phyloP scores from a whole-genome alignment of 30 jellyfish, hydroid and myxozoan genomes.

The Aurelia aurita complex sp. Pacific region DNA sequence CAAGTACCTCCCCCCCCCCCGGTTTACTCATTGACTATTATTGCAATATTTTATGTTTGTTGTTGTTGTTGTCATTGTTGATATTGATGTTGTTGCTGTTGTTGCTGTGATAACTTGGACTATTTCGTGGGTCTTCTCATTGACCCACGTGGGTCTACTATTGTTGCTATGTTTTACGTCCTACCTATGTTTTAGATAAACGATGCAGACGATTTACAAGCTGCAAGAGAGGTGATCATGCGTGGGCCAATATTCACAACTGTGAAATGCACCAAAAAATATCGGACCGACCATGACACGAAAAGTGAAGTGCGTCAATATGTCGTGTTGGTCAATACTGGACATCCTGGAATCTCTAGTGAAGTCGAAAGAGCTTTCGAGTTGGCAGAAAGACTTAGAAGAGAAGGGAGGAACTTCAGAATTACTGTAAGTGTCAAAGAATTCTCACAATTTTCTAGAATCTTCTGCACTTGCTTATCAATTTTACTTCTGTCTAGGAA shows the following conservation, averaged over 20 bases:
- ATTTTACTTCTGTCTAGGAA: too few relatives aligned
- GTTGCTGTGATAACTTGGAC: too few relatives aligned
- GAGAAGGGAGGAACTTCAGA: constrained; percentile 75
- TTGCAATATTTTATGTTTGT: too few relatives aligned
- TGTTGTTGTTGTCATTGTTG: too few relatives aligned
- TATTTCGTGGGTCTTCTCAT: too few relatives aligned
- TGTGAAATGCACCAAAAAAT: constrained; percentile 64
- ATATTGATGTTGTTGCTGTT: too few relatives aligned
- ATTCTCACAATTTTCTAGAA: too few relatives aligned
- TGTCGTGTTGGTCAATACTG: constrained; percentile 78
- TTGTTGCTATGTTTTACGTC: not conserved
- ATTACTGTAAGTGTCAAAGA: constrained; percentile 52
- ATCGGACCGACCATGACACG: not conserved
- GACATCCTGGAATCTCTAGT: constrained; percentile 58
- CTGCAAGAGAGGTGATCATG: constrained; percentile 58
- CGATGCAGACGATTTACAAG: constrained; percentile 47
- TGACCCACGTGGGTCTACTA: too few relatives aligned
- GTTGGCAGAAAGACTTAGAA: constrained; percentile 50
- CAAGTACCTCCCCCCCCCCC: too few relatives aligned
- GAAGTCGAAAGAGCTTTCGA: constrained; percentile 68
- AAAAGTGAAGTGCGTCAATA: constrained; percentile 3
- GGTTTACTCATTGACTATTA: too few relatives aligned
- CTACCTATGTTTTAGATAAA: constrained; percentile 2
- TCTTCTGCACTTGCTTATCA: too few relatives aligned
- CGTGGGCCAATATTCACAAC: constrained; percentile 69